Evolutionary conservation across 2,888 invertebrate genomes (phyloP).

Genomic region (Hedychridium roseum): DNA sequence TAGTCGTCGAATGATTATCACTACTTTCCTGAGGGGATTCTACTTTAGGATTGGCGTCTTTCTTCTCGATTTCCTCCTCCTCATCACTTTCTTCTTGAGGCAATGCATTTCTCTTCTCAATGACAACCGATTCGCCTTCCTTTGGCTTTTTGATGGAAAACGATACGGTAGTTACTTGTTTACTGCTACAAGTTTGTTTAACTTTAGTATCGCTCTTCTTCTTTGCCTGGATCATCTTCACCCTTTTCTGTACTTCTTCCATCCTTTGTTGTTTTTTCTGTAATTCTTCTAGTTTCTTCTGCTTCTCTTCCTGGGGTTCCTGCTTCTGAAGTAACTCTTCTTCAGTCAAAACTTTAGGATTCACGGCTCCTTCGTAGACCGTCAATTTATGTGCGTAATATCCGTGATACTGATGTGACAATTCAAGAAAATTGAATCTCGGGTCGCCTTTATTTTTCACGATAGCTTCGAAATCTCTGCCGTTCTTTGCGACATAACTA

Average conservation of each 20-base stretch:
- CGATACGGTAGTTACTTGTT: conserved; percentile 70
- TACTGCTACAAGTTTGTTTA: conserved; percentile 42
- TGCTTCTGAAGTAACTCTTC: conserved; percentile 58
- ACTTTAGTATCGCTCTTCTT: conserved; percentile 53
- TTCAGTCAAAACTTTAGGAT: conserved; percentile 56
- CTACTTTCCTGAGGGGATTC: conserved; percentile 36
- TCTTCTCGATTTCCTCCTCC: conserved; percentile 50
- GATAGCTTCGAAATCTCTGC: conserved; percentile 90
- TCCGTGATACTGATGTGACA: conserved; percentile 78
- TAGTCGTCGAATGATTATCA: conserved; percentile 12
- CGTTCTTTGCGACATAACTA: conserved; percentile 94
- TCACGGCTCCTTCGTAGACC: conserved; percentile 60
- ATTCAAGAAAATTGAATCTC: conserved; percentile 86
- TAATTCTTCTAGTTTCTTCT: conserved; percentile 57
- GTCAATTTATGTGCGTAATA: conserved; percentile 80
- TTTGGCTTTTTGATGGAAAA: conserved; percentile 87
- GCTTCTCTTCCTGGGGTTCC: conserved; percentile 57
- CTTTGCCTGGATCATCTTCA: conserved; percentile 59
- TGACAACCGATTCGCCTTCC: conserved; percentile 72
- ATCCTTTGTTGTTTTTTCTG: conserved; percentile 60
- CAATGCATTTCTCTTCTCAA: conserved; percentile 74
- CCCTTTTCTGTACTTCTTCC: conserved; percentile 60
- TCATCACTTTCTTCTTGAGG: conserved; percentile 76
- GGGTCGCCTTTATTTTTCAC: conserved; percentile 85
- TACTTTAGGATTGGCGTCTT: conserved; percentile 48